phyloP scores from a whole-genome alignment of 2,888 invertebrate species.

The Pediacus dermestoides region DNA sequence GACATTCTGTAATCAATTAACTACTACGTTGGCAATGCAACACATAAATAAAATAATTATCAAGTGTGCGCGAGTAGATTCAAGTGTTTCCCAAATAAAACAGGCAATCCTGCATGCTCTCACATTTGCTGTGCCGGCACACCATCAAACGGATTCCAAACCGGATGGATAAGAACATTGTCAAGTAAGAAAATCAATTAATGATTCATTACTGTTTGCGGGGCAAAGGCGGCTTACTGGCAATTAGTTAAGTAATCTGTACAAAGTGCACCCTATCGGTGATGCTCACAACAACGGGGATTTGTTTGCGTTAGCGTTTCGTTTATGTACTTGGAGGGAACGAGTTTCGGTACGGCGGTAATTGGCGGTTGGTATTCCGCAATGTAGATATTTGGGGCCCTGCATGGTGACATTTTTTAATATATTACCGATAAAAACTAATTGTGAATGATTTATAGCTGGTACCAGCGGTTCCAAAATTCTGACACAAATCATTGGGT shows the following conservation, averaged over 20 bases:
- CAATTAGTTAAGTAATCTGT: conserved; percentile 39
- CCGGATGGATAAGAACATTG: conserved; percentile 42
- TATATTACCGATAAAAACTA: no score
- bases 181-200: conserved; percentile 45
- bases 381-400: no score
- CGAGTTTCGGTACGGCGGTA: no score
- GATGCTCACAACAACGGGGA: no score
- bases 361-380: no score
- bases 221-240: conserved; percentile 29
- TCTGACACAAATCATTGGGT: no score
- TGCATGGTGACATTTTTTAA: no score
- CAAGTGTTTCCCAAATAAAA: conserved; percentile 36
- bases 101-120: conserved; percentile 13
- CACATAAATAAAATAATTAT: conserved; percentile 30
- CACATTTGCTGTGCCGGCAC: conserved; percentile 17
- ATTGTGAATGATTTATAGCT: no score
- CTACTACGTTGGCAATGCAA: conserved; percentile 16
- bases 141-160: conserved; percentile 37
- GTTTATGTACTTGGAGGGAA: no score
- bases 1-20: conserved; percentile 17
- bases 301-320: no score
- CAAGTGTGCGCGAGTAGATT: conserved; percentile 25
- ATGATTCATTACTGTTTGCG: conserved; percentile 43
- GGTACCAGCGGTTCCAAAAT: no score
- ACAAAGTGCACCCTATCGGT: conserved; percentile 10